Conservation (phyloP, 2,888 invertebrate genomes). For the Galerucella calmariensis region DNA sequence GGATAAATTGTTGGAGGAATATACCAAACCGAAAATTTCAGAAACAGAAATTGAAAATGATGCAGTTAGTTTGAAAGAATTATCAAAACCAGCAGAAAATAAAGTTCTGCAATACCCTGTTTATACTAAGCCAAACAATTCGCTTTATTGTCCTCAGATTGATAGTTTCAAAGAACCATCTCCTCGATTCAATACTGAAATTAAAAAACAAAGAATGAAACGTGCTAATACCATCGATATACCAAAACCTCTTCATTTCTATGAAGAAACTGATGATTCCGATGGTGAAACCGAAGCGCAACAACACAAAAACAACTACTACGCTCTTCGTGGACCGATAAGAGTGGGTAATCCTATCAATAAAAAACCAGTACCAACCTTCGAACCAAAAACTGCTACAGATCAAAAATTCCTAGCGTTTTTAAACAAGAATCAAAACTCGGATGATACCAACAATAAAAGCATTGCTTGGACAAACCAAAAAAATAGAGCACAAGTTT, state of each 20-base stretch:
- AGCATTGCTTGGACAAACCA: slow-evolving; percentile 55
- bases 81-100: slow-evolving; percentile 16
- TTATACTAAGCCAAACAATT: slow-evolving; percentile 50
- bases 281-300: slow-evolving; percentile 58
- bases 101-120: slow-evolving; percentile 54
- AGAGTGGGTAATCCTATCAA: slow-evolving; percentile 66
- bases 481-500: slow-evolving; percentile 66
- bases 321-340: slow-evolving; percentile 70
- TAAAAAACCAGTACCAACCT: slow-evolving; percentile 68
- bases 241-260: slow-evolving; percentile 73
- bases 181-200: slow-evolving; percentile 65
- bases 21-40: slow-evolving; percentile 20
- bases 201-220: slow-evolving; percentile 83
- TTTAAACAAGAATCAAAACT: slow-evolving; percentile 75
- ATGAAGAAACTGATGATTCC: slow-evolving; percentile 59
- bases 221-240: slow-evolving; percentile 91
- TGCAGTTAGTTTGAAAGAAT: slow-evolving; percentile 48
- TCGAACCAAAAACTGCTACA: slow-evolving; percentile 85
- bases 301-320: slow-evolving; percentile 60
- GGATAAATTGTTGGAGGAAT: slow-evolving; percentile 9
- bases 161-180: neutral
- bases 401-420: slow-evolving; percentile 87
- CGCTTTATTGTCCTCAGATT: slow-evolving; percentile 6
- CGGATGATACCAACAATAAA: slow-evolving; percentile 14
- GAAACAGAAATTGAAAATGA: slow-evolving; percentile 56